A percentile compares a stretch with the other conserved stretches of the same genome.
Conservation (phyloP, 2,113 vertebrate species). For the Pampusana beccarii region DNA sequence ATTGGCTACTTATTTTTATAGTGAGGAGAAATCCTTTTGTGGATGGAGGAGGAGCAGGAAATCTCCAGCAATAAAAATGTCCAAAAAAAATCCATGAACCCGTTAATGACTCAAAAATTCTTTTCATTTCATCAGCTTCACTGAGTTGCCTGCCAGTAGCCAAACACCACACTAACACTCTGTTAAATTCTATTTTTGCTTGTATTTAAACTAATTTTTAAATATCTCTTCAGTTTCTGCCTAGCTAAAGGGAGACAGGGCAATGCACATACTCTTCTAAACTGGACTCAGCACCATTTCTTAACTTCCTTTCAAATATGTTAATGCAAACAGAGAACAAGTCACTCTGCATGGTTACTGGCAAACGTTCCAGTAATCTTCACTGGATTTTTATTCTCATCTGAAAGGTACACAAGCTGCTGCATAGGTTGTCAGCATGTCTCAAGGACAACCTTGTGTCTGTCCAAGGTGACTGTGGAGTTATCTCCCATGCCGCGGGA, state of each 20-base stretch:
- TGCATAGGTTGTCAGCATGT: neutral
- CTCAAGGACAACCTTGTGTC: neutral
- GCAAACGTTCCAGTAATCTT: neutral
- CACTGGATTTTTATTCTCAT: neutral
- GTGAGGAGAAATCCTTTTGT: neutral
- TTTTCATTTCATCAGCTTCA: neutral
- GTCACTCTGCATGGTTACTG: neutral
- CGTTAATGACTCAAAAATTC: neutral
- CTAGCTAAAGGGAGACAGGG: neutral
- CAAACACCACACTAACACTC: neutral
- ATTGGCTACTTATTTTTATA: neutral
- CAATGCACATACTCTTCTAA: neutral
- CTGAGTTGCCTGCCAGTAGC: neutral
- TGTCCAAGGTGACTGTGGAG: neutral
- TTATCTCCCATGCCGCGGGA: neutral
- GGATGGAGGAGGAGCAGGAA: neutral
- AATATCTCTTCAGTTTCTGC: neutral
- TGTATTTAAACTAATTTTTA: neutral
- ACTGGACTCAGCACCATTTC: neutral
- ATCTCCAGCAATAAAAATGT: neutral
- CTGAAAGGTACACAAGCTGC: neutral
- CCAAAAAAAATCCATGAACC: neutral
- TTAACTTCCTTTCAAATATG: neutral
- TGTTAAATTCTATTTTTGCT: neutral
- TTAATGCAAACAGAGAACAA: neutral